Base-by-base conservation (phyloP, 2,888 invertebrate species). In the Acanthacorydalis orientalis region DNA sequence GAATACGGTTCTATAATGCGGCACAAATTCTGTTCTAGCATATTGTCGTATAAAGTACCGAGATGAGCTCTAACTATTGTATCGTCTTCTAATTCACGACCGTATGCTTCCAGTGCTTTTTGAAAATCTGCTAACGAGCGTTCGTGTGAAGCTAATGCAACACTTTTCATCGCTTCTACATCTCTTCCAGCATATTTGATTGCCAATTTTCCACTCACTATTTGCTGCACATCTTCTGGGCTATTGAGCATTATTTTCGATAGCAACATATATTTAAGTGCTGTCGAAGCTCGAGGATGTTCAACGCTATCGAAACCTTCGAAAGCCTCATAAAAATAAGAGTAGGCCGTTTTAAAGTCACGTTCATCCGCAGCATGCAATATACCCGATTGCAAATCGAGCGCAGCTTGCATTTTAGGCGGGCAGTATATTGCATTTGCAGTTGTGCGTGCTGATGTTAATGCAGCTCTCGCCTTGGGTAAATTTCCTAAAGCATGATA, bases 361-460 rank as follows among this genome's bases (percentile, higher is more conserved):
- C 90, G 83, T 67, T 98, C 98, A 64, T 98, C 98, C n/a, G 97
- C 97, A 9, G 98, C 98, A 69, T 99, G 98, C 48, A 99, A 71
- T 55, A 99, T 93, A 56, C 96, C 96, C 6, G 97, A 96, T 64
- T 97, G 96, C 54, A 96, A 72, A 68, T 99, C 98, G 37, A 99
- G 73, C 9, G 95, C 87, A 8, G 96, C 95, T 69, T 98, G 98
- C 75, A 97, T 85, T 70, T 93, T 92, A 0, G 98, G 97, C 52
- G 97, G 95, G 66, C 97, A 96, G 66, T 99, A 99, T 59, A 99
- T 97, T 10, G 96, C 91, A 69, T 99, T 99, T 7, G 98, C 98
- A 43, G 98, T 99, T n/a, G 98, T 98, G 57, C 98, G 77, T 4
- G 95, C 98, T 38, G 96, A 96, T 11, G 97, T 98, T 43, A 98